Percentiles rank a stretch among this genome's conserved stretches.
phyloP scores from a whole-genome alignment of 2,888 invertebrate genomes.

The Dexiosoma caninum region DNA sequence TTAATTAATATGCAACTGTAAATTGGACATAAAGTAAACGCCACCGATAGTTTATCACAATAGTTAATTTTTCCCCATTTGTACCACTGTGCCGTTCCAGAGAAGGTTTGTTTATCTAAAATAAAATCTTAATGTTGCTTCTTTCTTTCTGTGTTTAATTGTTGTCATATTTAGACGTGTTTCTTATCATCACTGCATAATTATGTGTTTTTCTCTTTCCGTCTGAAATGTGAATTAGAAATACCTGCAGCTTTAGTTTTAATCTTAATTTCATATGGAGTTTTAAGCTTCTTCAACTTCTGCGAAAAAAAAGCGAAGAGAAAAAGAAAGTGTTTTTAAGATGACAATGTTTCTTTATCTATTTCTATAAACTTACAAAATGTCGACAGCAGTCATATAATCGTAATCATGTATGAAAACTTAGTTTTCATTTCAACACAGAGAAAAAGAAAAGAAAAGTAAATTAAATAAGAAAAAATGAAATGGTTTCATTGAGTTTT shows the following conservation, averaged over 20 bases:
- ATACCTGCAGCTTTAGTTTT: constrained; percentile 24
- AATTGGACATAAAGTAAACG: no score
- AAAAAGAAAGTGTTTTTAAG: constrained; percentile 55
- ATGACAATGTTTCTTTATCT: constrained; percentile 43
- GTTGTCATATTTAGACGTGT: constrained; percentile 30
- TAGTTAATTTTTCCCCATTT: not conserved
- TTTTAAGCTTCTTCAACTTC: constrained; percentile 1
- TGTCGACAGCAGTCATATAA: not conserved
- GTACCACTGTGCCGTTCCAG: not conserved
- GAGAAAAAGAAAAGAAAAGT: not conserved
- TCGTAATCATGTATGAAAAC: not conserved
- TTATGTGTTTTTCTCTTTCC: not conserved
- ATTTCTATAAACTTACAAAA: not conserved
- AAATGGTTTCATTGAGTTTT: constrained; percentile 25
- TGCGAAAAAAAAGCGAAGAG: constrained; percentile 11
- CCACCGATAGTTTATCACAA: no score
- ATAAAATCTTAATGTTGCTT: constrained; percentile 6
- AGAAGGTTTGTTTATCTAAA: constrained; percentile 2
- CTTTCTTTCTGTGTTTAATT: not conserved
- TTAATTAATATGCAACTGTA: no score
- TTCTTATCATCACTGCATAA: not conserved
- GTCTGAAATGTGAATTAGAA: constrained; percentile 21
- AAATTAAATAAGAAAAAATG: not conserved
- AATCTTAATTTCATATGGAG: constrained; percentile 14
- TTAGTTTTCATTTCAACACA: constrained; percentile 27